Base-by-base conservation (phyloP, 2,113 vertebrate species). In the Saccopteryx bilineata region DNA sequence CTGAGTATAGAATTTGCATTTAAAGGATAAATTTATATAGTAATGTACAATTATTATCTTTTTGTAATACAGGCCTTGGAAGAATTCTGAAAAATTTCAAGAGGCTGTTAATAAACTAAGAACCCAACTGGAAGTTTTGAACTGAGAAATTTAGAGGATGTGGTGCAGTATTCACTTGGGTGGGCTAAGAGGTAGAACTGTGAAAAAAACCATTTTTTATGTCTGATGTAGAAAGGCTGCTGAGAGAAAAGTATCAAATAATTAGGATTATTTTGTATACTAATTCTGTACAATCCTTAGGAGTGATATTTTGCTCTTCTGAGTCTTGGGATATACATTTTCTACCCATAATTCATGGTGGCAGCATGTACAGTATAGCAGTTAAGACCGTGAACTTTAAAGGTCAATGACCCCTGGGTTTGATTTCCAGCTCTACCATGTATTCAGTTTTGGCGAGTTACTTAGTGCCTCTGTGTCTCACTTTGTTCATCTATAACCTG, bases 41-140 rank as follows among this genome's bases (percentile, higher is more conserved):
- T 93, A 79, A 52, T 33, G 31, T 58, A 7, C 19, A 71, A 74
- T 0, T 75, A 33, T 39, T 39, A 39, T 39, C 50, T 33, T 93
- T 58, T 5, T 69, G 7, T 75, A 79, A 93, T 58, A 79, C 19
- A 33, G 56, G 6, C 5, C 28, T 52, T 65, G 15, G 24, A 90
- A 75, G 12, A 75, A 81, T 28, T 91, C 66, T 95, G 19, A 86
- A 93, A 90, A 69, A 48, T 94, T 83, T 15, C 8, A 84, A 65
- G 31, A 74, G 15, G 19, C 2, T 52, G 1, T 91, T 75, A 26
- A 5, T 14, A 50, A 87, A 90, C 60, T 68, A n/a, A 90, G 31
- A 87, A 83, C 19, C 4, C 17, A 69, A 21, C 50, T 5, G 11
- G 68, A 69, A 71, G 10, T 69, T 60, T 58, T 58, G 26, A 95